These are phyloP conservation scores for Margarornis squamiger DNA, from an alignment of 2,797 vertebrate species.

Conservation along the genomic window DNA sequence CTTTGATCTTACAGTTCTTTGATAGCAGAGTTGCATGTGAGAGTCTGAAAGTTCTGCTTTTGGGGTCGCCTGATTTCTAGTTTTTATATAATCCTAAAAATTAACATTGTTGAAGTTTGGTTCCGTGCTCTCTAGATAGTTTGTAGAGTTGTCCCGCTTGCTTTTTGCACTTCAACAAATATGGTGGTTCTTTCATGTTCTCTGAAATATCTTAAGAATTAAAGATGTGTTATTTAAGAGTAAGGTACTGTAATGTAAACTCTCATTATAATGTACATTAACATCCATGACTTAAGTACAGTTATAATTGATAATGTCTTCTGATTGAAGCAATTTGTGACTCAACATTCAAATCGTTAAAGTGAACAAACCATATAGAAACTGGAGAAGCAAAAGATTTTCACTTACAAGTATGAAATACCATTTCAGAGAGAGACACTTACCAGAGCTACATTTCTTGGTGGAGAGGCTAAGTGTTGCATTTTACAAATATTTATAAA, in stretches of 20 bases:
- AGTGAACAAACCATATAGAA: neutral
- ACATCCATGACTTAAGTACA: neutral
- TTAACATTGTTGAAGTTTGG: neutral
- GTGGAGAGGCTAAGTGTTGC: neutral
- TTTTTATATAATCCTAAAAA: neutral
- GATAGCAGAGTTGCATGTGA: neutral
- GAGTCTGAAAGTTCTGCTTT: neutral
- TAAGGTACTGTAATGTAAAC: neutral
- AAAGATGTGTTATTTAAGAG: neutral
- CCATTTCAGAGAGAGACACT: neutral
- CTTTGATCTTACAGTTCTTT: neutral
- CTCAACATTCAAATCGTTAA: neutral
- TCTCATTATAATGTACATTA: neutral
- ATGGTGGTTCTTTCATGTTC: neutral
- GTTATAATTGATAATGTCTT: neutral
- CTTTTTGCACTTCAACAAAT: neutral
- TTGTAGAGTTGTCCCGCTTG: neutral
- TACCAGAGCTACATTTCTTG: neutral
- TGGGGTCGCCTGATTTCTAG: neutral
- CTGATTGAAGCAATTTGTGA: neutral
- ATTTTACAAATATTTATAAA: neutral
- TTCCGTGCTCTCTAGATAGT: neutral
- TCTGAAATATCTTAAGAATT: neutral
- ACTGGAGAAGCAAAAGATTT: neutral
- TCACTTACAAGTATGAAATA: neutral